These are phyloP conservation scores for Otus sunia DNA, from an alignment of 2,113 vertebrate genomes.

Conservation along the genomic window DNA sequence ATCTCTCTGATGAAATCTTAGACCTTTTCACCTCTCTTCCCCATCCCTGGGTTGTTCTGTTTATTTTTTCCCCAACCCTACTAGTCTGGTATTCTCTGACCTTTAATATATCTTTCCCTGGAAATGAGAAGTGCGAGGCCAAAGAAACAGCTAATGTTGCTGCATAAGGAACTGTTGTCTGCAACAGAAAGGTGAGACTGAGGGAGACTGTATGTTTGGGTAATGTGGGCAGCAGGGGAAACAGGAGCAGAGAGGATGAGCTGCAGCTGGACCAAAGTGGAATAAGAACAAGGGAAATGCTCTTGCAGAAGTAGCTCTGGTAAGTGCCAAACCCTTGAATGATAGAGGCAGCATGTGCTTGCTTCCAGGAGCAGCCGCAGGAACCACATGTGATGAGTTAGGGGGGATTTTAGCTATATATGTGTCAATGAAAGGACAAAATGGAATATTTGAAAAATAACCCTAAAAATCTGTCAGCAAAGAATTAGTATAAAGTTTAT, in stretches of 20 bases:
- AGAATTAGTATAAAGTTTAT: background rate
- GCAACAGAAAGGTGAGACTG: background rate
- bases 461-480: background rate
- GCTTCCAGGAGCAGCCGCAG: background rate
- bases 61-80: background rate
- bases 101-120: background rate
- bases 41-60: background rate
- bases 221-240: background rate
- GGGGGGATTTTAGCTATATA: background rate
- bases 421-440: background rate
- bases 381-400: background rate
- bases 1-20: background rate
- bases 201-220: background rate
- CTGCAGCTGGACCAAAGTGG: background rate
- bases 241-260: background rate
- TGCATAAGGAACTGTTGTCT: background rate
- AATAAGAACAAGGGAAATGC: background rate
- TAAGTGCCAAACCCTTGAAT: background rate
- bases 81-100: background rate
- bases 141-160: background rate
- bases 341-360: background rate
- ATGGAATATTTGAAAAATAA: background rate
- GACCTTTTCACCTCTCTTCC: background rate
- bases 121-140: background rate
- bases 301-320: rapidly evolving